Conservation (phyloP, 2,888 invertebrate species). For the Poecilus cupreus region DNA sequence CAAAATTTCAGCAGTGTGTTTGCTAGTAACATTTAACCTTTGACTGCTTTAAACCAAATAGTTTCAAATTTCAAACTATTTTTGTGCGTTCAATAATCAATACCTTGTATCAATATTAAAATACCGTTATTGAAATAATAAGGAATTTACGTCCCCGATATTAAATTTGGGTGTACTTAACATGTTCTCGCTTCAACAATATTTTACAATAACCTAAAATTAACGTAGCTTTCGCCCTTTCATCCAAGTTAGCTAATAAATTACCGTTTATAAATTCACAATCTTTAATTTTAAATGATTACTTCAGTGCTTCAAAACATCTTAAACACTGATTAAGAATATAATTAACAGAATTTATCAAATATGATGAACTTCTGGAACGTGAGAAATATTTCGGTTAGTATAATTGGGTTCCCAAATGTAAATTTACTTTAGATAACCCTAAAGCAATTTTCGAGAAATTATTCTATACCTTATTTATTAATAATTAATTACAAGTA, state of each 20-base stretch:
- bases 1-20: too few relatives aligned
- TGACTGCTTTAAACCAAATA: too few relatives aligned
- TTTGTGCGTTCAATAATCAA: too few relatives aligned
- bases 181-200: neutral
- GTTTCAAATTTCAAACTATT: too few relatives aligned
- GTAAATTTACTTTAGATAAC: constrained; percentile 20
- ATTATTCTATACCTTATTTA: too few relatives aligned
- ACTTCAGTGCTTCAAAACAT: constrained; percentile 11
- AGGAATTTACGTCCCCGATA: too few relatives aligned
- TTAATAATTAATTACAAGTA: too few relatives aligned
- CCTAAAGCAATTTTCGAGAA: too few relatives aligned
- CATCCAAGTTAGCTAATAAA: constrained; percentile 1
- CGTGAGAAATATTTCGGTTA: constrained; percentile 1
- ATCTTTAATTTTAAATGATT: constrained; percentile 39
- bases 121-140: too few relatives aligned
- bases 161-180: neutral
- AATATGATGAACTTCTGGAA: constrained; percentile 13
- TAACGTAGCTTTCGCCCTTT: neutral
- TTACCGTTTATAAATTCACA: constrained; percentile 43
- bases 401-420: constrained; percentile 20
- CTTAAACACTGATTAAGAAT: constrained; percentile 26
- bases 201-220: neutral
- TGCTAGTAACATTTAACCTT: too few relatives aligned
- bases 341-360: constrained; percentile 24
- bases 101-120: too few relatives aligned